Conservation (phyloP, 2,113 vertebrate genomes). For the Hippocampus barbouri region DNA sequence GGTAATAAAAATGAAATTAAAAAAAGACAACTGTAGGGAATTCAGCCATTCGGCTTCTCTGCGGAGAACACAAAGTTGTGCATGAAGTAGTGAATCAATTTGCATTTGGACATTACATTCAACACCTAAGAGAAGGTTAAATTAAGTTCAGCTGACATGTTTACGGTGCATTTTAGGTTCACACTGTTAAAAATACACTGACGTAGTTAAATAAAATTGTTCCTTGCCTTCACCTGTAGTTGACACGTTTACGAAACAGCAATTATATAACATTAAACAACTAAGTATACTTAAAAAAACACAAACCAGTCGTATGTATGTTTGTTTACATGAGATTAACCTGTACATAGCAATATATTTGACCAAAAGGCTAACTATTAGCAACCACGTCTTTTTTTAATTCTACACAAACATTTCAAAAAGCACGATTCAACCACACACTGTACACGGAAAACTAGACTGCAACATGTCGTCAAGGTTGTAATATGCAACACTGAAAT, state of each 20-base stretch:
- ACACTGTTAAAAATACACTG: too few relatives aligned
- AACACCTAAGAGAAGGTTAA: background rate
- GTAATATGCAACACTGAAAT: background rate
- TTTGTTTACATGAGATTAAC: too few relatives aligned
- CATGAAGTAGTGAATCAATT: background rate
- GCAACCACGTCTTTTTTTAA: background rate
- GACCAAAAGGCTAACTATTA: background rate
- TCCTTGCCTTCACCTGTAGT: too few relatives aligned
- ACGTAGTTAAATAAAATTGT: too few relatives aligned
- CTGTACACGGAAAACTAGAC: conserved; percentile 23
- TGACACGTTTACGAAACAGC: too few relatives aligned
- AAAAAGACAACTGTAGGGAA: background rate
- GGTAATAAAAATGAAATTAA: background rate
- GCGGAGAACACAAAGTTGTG: background rate
- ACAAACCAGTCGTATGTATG: too few relatives aligned
- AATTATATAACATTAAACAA: too few relatives aligned
- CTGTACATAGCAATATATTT: too few relatives aligned
- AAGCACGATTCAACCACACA: background rate
- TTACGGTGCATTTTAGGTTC: too few relatives aligned
- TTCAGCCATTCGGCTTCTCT: background rate
- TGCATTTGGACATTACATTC: background rate
- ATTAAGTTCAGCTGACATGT: too few relatives aligned
- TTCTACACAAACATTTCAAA: conserved; percentile 8
- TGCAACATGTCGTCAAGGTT: background rate
- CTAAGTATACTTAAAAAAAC: too few relatives aligned